Base-by-base conservation (phyloP, 2,888 invertebrate species). In the Acrocyrtus sp. region DNA sequence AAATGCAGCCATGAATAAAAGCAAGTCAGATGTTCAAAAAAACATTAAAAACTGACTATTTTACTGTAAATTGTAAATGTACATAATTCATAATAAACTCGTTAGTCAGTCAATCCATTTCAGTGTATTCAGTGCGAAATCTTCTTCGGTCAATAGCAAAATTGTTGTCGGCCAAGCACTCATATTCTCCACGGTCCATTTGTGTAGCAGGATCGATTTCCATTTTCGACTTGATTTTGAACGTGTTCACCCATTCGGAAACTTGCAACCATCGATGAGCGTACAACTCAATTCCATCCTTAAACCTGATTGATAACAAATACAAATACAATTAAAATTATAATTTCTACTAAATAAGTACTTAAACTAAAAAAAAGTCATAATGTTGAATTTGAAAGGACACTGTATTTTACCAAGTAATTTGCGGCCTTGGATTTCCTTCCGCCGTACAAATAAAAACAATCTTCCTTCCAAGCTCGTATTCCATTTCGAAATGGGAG, bases 231-330 rank as follows among this genome's bases (percentile, higher is more conserved):
- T 90, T 90, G 79, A 90, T 88, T 34, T 88, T 88, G 80, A 88
- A 88, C 78, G 89, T 88, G 3, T 88, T 85, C 1, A 88, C 86
- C 90, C 90, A 90, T 83, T 90, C 90, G 81, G 90, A 90, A 3
- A 90, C 88, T 89, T 88, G 90, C 78, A 90, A 89, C 83, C 89
- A 90, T 82, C 88, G 88, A 81, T 91, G 90, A 48, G 89, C 88
- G 78, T 90, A 90, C n/a, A 92, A 83, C 83, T 92, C 92, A 48
- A 91, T 89, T 2, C 91, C 91, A 82, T 92, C 91, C 83, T 92
- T 92, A 82, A 89, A 78, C 76, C 77, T 75, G 29, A 10, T n/a
- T n/a, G n/a, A n/a, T n/a, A n/a, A n/a, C n/a, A n/a, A n/a, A n/a
- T n/a, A n/a, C n/a, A 45, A 41, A 19, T 34, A 54, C 8, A 34